Evolutionary conservation across 2,113 vertebrate genomes (phyloP).

Genomic region (Hypomesus transpacificus): DNA sequence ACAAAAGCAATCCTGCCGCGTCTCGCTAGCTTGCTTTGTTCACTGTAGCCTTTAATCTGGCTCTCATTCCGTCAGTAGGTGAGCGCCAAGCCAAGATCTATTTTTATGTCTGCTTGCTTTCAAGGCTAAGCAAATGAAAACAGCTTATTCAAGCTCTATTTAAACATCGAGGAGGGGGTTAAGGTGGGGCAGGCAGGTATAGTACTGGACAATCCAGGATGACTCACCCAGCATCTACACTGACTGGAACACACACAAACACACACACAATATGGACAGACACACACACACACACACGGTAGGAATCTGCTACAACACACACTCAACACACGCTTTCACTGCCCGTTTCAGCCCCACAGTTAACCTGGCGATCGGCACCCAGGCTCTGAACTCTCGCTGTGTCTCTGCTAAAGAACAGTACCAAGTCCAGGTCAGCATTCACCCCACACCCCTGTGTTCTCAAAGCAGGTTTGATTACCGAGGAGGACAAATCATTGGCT

Average conservation of each 20-base stretch:
- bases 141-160: conserved; percentile 16
- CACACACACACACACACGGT: too few species aligned
- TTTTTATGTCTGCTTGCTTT: conserved; percentile 15
- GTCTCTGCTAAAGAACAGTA: background rate
- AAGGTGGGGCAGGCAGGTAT: background rate
- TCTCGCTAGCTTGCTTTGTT: background rate
- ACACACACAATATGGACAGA: too few species aligned
- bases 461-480: too few species aligned
- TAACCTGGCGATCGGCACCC: background rate
- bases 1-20: background rate
- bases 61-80: conserved; percentile 11
- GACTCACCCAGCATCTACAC: too few species aligned
- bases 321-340: too few species aligned
- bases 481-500: too few species aligned
- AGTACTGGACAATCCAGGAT: conserved; percentile 12
- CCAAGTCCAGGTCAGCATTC: too few species aligned
- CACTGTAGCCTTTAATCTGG: background rate
- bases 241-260: too few species aligned
- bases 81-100: conserved; percentile 15
- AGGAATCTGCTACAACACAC: too few species aligned
- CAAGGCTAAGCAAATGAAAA: conserved; percentile 20
- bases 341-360: background rate
- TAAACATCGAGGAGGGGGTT: conserved; percentile 12
- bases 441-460: too few species aligned
- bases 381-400: background rate